Conservation (phyloP, 53 echinoderm and acorn worm genomes). For the Echinarachnius parma region DNA sequence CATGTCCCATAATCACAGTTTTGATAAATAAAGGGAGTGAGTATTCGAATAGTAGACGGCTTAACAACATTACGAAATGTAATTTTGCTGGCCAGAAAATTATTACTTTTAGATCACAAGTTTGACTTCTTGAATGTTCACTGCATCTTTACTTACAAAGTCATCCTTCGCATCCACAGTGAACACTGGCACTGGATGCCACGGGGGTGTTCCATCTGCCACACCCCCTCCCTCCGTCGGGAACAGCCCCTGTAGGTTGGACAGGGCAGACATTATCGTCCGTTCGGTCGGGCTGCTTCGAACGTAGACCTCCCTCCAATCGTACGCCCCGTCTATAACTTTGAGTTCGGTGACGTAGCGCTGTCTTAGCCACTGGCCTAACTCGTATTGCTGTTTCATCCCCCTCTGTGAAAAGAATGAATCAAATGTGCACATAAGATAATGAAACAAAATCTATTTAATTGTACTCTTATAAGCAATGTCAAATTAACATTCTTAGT, state of each 20-base stretch:
- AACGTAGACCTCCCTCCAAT: conserved; percentile 50
- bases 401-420: no score
- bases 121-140: not conserved
- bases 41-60: no score
- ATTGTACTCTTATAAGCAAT: no score
- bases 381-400: conserved; percentile 71
- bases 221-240: conserved; percentile 43
- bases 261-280: conserved; percentile 83
- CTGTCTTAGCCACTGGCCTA: conserved; percentile 64
- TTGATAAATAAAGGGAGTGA: no score
- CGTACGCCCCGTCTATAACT: conserved; percentile 62
- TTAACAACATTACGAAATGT: no score
- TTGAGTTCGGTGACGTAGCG: conserved; percentile 49
- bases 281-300: conserved; percentile 76
- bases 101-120: no score
- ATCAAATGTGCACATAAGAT: no score
- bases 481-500: no score
- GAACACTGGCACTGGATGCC: conserved; percentile 96
- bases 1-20: no score
- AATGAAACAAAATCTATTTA: no score
- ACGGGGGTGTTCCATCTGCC: conserved; percentile 42
- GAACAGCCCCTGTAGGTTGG: conserved; percentile 72
- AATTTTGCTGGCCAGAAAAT: no score
- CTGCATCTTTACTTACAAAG: conserved; percentile 76
- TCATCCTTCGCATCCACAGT: conserved; percentile 61